Percentiles rank a stretch among this genome's conserved stretches.
Evolutionary conservation across 2,888 invertebrate genomes (phyloP).

Genomic region (Idaea aversata): DNA sequence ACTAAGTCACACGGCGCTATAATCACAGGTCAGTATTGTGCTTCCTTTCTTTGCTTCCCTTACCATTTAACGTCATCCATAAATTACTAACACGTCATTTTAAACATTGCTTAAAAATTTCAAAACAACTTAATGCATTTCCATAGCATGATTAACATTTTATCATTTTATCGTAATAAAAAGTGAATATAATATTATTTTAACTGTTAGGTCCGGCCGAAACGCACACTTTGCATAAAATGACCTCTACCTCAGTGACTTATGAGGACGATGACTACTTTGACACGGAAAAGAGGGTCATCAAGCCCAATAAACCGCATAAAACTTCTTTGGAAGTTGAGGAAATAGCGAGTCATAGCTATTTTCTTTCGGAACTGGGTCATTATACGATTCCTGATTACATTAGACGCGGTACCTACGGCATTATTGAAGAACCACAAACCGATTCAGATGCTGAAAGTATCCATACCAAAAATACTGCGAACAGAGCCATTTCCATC

Average conservation of each 20-base stretch:
- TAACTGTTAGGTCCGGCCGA: slow-evolving; percentile 84
- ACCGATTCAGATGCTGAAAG: slow-evolving; percentile 76
- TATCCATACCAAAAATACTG: slow-evolving; percentile 46
- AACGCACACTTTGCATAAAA: slow-evolving; percentile 83
- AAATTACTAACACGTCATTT: slow-evolving; percentile 21
- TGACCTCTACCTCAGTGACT: slow-evolving; percentile 81
- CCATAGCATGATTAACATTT: slow-evolving; percentile 49
- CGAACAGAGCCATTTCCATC: slow-evolving; percentile 82
- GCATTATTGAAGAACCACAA: slow-evolving; percentile 75
- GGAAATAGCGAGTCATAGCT: slow-evolving; percentile 82
- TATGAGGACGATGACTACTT: slow-evolving; percentile 75
- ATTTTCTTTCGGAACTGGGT: slow-evolving; percentile 77
- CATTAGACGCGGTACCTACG: slow-evolving; percentile 66
- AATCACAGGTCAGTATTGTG: slow-evolving; percentile 81
- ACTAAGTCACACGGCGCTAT: slow-evolving; percentile 82
- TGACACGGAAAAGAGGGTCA: slow-evolving; percentile 51
- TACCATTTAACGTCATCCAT: slow-evolving; percentile 43
- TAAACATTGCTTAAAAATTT: slow-evolving; percentile 37
- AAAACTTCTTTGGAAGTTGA: slow-evolving; percentile 79
- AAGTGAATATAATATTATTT: slow-evolving; percentile 69
- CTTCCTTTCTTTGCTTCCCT: slow-evolving; percentile 57
- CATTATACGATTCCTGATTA: slow-evolving; percentile 69
- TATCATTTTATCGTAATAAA: slow-evolving; percentile 38
- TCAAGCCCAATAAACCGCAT: slow-evolving; percentile 72
- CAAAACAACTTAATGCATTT: slow-evolving; percentile 38